A percentile compares a stretch with the other conserved stretches of the same genome.
phyloP scores from a whole-genome alignment of 2,888 invertebrate genomes.

The Arrhopalites spinosus region DNA sequence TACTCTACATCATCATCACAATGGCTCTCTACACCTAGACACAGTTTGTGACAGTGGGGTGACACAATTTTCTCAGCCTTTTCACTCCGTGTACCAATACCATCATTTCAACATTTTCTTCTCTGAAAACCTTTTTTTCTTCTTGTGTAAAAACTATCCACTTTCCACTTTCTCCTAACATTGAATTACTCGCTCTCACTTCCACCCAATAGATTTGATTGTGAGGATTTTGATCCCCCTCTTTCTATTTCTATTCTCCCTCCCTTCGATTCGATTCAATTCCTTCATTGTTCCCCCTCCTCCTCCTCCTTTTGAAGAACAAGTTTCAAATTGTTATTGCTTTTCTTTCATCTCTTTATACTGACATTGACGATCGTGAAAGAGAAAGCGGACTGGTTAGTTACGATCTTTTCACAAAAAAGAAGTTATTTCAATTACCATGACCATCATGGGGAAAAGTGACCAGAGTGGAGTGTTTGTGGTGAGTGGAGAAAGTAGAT shows the following conservation, averaged over 20 bases:
- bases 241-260: not conserved
- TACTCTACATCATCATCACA: not conserved
- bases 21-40: no score
- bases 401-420: not conserved
- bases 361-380: not conserved
- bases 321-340: not conserved
- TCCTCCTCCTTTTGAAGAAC: not conserved
- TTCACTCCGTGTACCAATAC: no score
- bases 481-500: no score
- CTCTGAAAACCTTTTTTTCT: no score
- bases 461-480: no score
- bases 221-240: not conserved
- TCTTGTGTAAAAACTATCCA: no score
- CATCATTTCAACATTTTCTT: no score
- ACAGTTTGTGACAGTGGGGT: no score
- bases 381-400: not conserved
- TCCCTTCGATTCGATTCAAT: not conserved
- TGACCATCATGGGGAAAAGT: no score
- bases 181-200: constrained; percentile 13
- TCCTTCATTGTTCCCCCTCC: not conserved
- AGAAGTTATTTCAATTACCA: not conserved
- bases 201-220: constrained; percentile 34
- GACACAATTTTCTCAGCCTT: no score
- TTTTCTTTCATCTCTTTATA: not conserved
- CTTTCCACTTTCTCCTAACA: not conserved